Evolutionary conservation across 2,888 invertebrate species (phyloP).

Genomic region (Salticus scenicus): DNA sequence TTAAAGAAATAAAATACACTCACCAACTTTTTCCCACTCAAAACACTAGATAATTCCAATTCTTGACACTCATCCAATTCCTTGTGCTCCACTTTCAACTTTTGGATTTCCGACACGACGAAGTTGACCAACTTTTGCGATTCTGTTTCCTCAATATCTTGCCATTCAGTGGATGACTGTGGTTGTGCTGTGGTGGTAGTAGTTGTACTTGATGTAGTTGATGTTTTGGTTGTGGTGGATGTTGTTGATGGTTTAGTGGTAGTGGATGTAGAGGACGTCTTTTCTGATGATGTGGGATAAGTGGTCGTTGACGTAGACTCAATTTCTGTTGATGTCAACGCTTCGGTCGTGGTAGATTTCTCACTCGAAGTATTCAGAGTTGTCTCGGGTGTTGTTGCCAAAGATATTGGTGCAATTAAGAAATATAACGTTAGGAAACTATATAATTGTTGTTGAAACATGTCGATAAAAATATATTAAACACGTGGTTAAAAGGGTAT

Average conservation of each 20-base stretch:
- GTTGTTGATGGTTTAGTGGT: constrained; percentile 4
- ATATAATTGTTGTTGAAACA: constrained; percentile 1
- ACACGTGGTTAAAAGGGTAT: constrained; percentile 26
- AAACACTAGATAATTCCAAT: constrained; percentile 62
- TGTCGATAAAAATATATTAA: not conserved
- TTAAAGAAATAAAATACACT: not conserved
- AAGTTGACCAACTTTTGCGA: constrained; percentile 60
- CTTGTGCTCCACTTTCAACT: constrained; percentile 65
- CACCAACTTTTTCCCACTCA: constrained; percentile 69
- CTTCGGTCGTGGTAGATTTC: not conserved
- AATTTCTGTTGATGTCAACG: constrained; percentile 11
- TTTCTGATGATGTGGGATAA: not conserved
- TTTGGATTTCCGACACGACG: constrained; percentile 67
- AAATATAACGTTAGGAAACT: not conserved
- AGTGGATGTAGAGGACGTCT: not conserved
- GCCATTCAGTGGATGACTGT: constrained; percentile 44
- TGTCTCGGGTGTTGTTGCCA: constrained; percentile 25
- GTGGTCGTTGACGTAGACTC: not conserved
- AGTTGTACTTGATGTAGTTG: constrained; percentile 8
- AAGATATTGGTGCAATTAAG: not conserved
- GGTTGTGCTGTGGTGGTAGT: constrained; percentile 26
- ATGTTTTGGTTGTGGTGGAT: constrained; percentile 4
- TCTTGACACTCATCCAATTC: constrained; percentile 70
- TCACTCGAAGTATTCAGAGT: not conserved
- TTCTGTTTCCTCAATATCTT: constrained; percentile 62